A percentile compares a stretch with the other conserved stretches of the same genome.
Conservation (phyloP, 35 echinoderm and acorn worm genomes). For the Nesometra sesokonis region DNA sequence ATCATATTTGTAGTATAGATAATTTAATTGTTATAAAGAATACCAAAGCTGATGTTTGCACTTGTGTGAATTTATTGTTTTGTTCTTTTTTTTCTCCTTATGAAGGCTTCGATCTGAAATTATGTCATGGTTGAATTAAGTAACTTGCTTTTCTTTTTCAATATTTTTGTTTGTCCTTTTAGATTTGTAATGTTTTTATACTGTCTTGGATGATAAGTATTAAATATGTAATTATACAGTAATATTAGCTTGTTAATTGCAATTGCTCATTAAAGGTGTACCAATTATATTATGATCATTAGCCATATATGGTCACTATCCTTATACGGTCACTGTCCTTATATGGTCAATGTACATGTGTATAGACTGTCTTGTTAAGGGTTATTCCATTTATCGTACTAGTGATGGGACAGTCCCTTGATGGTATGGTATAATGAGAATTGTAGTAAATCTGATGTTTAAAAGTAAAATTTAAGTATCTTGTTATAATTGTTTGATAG, state of each 20-base stretch:
- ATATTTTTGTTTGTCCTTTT: background rate
- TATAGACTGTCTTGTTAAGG: background rate
- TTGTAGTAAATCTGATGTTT: background rate
- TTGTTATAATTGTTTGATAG: background rate
- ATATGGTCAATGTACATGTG: no score
- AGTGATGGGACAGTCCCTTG: background rate
- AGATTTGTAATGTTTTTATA: no score
- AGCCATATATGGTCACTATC: background rate
- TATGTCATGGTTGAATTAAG: background rate
- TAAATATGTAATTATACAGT: no score
- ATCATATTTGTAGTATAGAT: background rate
- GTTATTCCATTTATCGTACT: background rate
- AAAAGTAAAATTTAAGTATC: background rate
- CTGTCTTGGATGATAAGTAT: no score
- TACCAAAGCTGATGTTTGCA: background rate
- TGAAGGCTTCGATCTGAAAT: background rate
- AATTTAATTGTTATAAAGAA: background rate
- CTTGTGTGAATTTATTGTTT: no score
- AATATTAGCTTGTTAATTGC: background rate
- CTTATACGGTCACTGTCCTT: no score
- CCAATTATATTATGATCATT: background rate
- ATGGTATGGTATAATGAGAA: background rate
- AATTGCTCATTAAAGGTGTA: background rate
- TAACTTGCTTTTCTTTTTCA: background rate
- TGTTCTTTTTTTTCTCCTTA: background rate